Conservation (phyloP, 2,113 vertebrate species). For the Rhinolophus ferrumequinum region DNA sequence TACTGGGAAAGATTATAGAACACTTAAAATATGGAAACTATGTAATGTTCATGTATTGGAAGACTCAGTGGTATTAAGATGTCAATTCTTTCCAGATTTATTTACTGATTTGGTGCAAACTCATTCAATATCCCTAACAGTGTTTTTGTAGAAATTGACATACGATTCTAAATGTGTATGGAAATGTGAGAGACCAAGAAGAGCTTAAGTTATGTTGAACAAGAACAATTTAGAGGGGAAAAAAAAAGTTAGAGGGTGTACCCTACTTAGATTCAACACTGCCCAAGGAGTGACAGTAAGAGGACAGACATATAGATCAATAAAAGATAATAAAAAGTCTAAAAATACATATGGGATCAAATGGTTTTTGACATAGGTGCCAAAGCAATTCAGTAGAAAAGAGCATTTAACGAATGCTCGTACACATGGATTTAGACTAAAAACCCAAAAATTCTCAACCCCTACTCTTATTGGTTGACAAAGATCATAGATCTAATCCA, state of each 20-base stretch:
- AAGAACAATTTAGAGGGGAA: not conserved
- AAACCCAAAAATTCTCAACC: not conserved
- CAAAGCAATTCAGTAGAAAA: not conserved
- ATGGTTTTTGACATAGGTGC: not conserved
- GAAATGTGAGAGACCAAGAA: not conserved
- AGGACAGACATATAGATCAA: not conserved
- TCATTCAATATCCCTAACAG: not conserved
- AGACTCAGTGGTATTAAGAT: not conserved
- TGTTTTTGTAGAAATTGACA: not conserved
- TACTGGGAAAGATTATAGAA: not conserved
- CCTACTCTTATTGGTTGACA: not conserved
- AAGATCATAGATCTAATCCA: not conserved
- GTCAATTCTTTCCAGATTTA: not conserved
- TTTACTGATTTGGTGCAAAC: not conserved
- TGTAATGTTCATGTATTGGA: not conserved
- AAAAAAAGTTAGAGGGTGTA: not conserved
- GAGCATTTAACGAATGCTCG: not conserved
- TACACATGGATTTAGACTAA: not conserved
- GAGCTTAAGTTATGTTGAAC: not conserved
- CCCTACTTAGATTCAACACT: not conserved
- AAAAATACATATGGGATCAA: not conserved
- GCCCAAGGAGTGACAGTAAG: not conserved
- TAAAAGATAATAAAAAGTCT: not conserved
- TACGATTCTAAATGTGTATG: not conserved
- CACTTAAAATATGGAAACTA: not conserved